Conservation (phyloP, 2,797 vertebrate genomes). For the Anguilla obscura region DNA sequence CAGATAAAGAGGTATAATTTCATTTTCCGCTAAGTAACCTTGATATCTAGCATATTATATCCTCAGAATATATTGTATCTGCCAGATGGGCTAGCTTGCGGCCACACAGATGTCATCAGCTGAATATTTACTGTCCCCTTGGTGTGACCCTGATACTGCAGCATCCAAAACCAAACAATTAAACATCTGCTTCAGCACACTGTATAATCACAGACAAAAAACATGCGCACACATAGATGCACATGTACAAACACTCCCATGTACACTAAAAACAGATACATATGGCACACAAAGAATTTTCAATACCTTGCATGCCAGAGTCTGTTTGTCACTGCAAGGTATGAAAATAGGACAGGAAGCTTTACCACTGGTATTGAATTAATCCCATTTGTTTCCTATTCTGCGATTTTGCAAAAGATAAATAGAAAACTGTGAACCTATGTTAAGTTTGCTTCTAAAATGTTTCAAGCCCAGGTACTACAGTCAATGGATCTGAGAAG, state of each 20-base stretch:
- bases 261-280: neutral
- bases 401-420: neutral
- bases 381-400: neutral
- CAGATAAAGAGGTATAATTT: conserved; percentile 30
- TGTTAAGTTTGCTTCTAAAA: neutral
- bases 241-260: neutral
- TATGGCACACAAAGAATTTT: neutral
- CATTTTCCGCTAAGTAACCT: conserved; percentile 32
- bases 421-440: neutral
- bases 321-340: neutral
- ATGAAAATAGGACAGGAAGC: neutral
- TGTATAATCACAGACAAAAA: neutral
- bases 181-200: conserved; percentile 31
- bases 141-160: conserved; percentile 37
- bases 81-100: conserved; percentile 37
- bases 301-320: neutral
- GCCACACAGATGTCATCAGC: conserved; percentile 16
- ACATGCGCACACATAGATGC: neutral
- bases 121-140: conserved; percentile 28
- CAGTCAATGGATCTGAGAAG: neutral
- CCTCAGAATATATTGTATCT: conserved; percentile 30
- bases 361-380: neutral
- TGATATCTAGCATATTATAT: conserved; percentile 34
- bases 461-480: neutral
- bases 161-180: conserved; percentile 26